phyloP scores from a whole-genome alignment of 2,113 vertebrate genomes.

The Anas platyrhynchos region DNA sequence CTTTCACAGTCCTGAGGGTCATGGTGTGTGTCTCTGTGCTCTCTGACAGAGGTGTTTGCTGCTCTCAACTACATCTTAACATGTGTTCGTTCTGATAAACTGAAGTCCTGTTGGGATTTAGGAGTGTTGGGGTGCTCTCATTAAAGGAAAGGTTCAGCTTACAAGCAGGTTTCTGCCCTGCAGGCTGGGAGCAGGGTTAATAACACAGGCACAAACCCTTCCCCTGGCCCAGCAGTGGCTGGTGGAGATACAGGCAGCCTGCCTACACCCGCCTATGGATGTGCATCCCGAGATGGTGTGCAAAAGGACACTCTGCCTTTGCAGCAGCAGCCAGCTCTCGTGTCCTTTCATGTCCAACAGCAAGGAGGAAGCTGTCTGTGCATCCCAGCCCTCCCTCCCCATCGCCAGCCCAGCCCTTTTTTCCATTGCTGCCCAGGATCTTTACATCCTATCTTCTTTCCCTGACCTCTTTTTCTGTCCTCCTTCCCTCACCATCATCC shows the following conservation, averaged over 20 bases:
- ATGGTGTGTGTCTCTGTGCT: neutral
- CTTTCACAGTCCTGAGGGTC: neutral
- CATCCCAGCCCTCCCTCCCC: neutral
- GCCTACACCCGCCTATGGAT: neutral
- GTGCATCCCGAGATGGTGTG: neutral
- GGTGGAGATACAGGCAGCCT: neutral
- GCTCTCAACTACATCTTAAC: neutral
- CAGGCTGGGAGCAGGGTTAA: neutral
- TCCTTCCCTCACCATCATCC: neutral
- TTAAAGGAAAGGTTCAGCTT: neutral
- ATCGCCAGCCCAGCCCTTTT: neutral
- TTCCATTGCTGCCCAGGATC: neutral
- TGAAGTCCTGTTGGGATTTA: neutral
- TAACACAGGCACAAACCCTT: neutral
- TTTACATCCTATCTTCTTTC: neutral
- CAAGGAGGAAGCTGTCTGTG: neutral
- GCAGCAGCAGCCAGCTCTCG: neutral
- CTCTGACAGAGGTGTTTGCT: neutral
- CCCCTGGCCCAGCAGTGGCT: rapidly evolving
- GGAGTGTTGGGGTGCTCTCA: neutral
- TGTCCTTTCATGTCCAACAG: neutral
- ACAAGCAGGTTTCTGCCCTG: neutral
- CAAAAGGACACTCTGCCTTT: neutral
- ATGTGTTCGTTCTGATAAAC: neutral
- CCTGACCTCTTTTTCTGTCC: neutral